Percentiles rank a stretch among this genome's conserved stretches.
phyloP scores from a whole-genome alignment of 2,797 vertebrate genomes.

The Platyrinchus mystaceus region DNA sequence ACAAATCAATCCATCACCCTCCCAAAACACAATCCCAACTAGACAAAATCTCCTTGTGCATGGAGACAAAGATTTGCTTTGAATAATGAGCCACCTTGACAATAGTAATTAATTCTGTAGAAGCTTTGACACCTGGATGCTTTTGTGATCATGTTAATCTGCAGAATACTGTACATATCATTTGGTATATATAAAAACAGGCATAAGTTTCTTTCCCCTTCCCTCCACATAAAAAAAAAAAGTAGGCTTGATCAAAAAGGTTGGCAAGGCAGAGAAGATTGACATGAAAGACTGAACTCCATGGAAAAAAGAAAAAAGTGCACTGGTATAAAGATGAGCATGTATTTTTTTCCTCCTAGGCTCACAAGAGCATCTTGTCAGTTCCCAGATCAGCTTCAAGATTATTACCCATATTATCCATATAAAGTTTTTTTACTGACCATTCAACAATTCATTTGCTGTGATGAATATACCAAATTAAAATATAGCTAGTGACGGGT shows the following conservation, averaged over 20 bases:
- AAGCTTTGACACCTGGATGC: not conserved
- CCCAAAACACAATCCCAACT: not conserved
- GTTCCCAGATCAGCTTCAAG: not conserved
- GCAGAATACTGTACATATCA: not conserved
- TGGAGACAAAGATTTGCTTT: not conserved
- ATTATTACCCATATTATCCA: not conserved
- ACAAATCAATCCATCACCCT: rapidly evolving
- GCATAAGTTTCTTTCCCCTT: not conserved
- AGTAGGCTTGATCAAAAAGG: not conserved
- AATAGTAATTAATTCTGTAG: not conserved
- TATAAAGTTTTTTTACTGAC: constrained; percentile 5
- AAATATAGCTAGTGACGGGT: constrained; percentile 32
- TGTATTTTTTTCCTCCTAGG: not conserved
- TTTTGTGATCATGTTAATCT: not conserved
- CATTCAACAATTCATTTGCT: constrained; percentile 12
- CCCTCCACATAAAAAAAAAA: not conserved
- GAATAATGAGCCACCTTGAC: not conserved
- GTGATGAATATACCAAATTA: not conserved
- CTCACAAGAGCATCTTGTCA: not conserved
- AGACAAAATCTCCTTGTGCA: not conserved
- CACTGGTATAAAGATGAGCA: not conserved
- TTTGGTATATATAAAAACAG: not conserved
- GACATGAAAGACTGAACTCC: not conserved
- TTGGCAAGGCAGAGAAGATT: not conserved
- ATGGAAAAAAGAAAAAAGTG: not conserved